phyloP scores from a whole-genome alignment of 1,140 invertebrate genomes.

The Bilobella aurantiaca region DNA sequence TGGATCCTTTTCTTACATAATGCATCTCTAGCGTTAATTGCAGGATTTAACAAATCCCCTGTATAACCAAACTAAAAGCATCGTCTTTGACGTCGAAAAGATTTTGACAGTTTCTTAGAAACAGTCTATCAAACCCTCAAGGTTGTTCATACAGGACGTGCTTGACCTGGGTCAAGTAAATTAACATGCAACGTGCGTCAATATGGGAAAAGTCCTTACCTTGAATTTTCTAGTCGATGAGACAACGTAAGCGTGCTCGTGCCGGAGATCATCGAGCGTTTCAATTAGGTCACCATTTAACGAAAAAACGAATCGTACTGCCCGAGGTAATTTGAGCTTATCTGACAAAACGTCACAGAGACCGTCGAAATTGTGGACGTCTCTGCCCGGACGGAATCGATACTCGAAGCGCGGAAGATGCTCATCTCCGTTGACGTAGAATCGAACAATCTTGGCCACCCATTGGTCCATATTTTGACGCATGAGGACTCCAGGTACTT shows the following conservation, averaged over 20 bases:
- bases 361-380: constrained; percentile 74
- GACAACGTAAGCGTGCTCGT: constrained; percentile 80
- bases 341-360: constrained; percentile 72
- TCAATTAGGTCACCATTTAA: constrained; percentile 76
- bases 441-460: constrained; percentile 69
- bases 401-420: constrained; percentile 81
- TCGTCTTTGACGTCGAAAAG: too few species aligned
- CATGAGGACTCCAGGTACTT: constrained; percentile 20
- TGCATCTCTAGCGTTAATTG: too few species aligned
- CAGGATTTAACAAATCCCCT: too few species aligned
- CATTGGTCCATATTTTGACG: constrained; percentile 49
- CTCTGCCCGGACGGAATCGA: constrained; percentile 73
- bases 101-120: too few species aligned
- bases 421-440: constrained; percentile 86
- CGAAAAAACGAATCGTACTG: constrained; percentile 79
- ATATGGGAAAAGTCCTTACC: constrained; percentile 45
- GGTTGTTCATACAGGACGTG: too few species aligned
- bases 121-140: too few species aligned
- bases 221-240: constrained; percentile 86
- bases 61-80: too few species aligned
- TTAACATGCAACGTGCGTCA: not conserved
- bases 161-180: too few species aligned
- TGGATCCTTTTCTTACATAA: too few species aligned
- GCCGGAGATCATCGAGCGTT: constrained; percentile 72
- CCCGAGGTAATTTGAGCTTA: constrained; percentile 63